Evolutionary conservation across 2,113 vertebrate genomes (phyloP).

Genomic region (Tetrax tetrax): DNA sequence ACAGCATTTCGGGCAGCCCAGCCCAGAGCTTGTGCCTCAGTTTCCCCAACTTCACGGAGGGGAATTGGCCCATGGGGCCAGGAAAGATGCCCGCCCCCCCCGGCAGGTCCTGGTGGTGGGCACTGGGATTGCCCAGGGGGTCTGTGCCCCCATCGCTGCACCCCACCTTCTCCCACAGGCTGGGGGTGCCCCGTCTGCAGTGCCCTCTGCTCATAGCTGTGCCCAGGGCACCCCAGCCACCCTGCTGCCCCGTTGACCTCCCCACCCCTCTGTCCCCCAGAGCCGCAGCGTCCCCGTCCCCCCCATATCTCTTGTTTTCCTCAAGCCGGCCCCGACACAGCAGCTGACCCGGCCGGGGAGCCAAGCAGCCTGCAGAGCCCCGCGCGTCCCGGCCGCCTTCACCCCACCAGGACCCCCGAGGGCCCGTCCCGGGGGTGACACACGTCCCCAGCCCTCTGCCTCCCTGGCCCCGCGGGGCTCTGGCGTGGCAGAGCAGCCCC

Average conservation of each 20-base stretch:
- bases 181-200: rapidly evolving
- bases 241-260: rapidly evolving
- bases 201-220: background rate
- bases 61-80: background rate
- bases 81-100: too few relatives aligned
- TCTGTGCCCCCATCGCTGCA: background rate
- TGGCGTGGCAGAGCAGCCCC: background rate
- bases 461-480: rapidly evolving
- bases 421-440: background rate
- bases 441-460: background rate
- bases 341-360: background rate
- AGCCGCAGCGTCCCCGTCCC: rapidly evolving
- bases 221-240: background rate
- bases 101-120: rapidly evolving
- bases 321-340: background rate
- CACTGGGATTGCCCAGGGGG: background rate
- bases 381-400: rapidly evolving
- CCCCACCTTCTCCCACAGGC: background rate
- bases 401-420: rapidly evolving
- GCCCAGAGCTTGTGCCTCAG: background rate
- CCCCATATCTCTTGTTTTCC: background rate
- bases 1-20: rapidly evolving
- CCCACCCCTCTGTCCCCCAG: background rate
- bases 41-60: background rate
- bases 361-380: background rate